A percentile compares a stretch with the other conserved stretches of the same genome.
Conservation (phyloP, 2,888 invertebrate genomes). For the Cantharis nigra region DNA sequence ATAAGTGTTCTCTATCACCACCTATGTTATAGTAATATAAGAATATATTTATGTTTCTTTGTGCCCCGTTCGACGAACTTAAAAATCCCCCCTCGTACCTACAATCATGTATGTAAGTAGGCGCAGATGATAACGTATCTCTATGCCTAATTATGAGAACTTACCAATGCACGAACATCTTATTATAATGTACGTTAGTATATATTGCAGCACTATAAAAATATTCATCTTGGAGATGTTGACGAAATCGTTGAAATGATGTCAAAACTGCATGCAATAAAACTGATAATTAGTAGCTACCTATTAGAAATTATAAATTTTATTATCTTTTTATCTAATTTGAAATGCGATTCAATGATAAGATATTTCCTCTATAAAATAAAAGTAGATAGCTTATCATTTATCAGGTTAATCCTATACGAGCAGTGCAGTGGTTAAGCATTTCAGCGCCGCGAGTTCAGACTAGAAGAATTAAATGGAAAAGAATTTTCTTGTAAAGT, state of each 20-base stretch:
- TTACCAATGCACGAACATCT: not conserved
- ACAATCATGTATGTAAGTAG: no score
- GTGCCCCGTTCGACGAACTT: no score
- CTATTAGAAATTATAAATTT: not conserved
- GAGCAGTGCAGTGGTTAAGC: no score
- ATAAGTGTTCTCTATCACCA: no score
- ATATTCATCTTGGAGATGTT: not conserved
- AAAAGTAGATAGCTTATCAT: not conserved
- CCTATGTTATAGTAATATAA: no score
- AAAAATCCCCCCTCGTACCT: no score
- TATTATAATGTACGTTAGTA: not conserved
- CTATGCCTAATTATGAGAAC: not conserved
- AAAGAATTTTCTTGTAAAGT: no score
- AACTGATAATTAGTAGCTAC: not conserved
- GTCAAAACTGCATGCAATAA: not conserved
- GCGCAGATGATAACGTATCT: no score
- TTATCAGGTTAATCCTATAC: not conserved
- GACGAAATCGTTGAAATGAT: not conserved
- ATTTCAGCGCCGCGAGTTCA: no score
- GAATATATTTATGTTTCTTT: no score
- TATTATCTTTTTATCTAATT: not conserved
- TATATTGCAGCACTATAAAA: not conserved
- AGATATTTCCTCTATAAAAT: not conserved
- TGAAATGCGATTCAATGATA: not conserved
- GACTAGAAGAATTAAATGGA: no score